Percentiles rank a stretch among this genome's conserved stretches.
Conservation (phyloP, 37 sponge, comb jelly and placozoan species). For the Amphimedon queenslandica region DNA sequence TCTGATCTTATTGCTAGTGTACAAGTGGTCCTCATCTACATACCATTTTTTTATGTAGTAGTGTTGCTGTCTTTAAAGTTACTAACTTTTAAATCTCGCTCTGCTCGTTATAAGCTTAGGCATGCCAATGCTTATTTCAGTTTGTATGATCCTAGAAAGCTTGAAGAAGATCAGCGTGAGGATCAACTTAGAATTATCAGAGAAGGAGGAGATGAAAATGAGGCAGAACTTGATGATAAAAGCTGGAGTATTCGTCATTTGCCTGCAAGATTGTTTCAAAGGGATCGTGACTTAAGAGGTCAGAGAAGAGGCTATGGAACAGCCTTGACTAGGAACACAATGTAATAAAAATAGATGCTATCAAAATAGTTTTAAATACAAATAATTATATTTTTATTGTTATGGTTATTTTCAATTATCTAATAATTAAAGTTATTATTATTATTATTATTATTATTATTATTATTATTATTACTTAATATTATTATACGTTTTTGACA, state of each 20-base stretch:
- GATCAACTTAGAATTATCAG: too few species aligned
- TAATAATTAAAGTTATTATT: too few species aligned
- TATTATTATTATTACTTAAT: not conserved
- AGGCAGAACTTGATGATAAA: not conserved
- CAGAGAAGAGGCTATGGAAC: too few species aligned
- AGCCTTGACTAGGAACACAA: too few species aligned
- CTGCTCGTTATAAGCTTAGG: not conserved
- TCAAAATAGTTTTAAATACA: too few species aligned
- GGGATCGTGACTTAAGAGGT: too few species aligned
- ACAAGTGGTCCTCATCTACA: slow-evolving; percentile 30
- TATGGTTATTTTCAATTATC: too few species aligned
- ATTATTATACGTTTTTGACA: not conserved
- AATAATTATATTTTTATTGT: too few species aligned
- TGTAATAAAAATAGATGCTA: too few species aligned
- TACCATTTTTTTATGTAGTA: slow-evolving; percentile 21
- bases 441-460: too few species aligned
- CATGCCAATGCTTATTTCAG: slow-evolving; percentile 5
- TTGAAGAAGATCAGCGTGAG: not conserved
- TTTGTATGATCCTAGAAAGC: not conserved
- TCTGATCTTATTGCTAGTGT: not conserved
- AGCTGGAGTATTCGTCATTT: not conserved
- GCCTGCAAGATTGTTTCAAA: slow-evolving; percentile 9
- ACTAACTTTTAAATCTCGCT: not conserved
- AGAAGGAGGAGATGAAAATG: slow-evolving; percentile 10
- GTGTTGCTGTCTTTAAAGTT: not conserved